These are phyloP conservation scores for Eonycteris spelaea DNA, from an alignment of 2,113 vertebrate genomes.

Conservation along the genomic window DNA sequence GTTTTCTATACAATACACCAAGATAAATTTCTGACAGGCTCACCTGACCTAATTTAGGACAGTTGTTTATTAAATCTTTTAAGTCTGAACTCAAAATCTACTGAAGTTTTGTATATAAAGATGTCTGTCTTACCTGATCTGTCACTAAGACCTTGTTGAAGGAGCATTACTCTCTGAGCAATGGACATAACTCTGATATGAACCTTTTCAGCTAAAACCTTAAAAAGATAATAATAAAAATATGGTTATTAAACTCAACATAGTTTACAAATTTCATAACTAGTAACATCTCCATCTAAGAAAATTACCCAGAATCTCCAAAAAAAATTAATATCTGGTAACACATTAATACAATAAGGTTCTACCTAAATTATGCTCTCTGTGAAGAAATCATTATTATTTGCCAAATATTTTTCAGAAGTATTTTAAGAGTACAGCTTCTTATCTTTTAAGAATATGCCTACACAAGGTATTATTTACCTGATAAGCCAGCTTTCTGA, in stretches of 20 bases:
- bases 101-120: neutral
- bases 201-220: slow-evolving; percentile 96
- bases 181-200: slow-evolving; percentile 93
- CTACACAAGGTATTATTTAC: slow-evolving; percentile 72
- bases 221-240: slow-evolving; percentile 55
- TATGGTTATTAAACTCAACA: slow-evolving; percentile 4
- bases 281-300: neutral
- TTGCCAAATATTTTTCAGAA: slow-evolving; percentile 33
- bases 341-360: neutral
- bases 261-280: neutral
- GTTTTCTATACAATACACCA: neutral
- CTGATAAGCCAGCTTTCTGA: slow-evolving; percentile 94
- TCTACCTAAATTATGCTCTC: neutral
- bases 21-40: neutral
- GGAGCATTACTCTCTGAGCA: slow-evolving; percentile 93
- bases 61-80: neutral
- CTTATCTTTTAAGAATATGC: neutral
- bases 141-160: slow-evolving; percentile 94
- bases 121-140: slow-evolving; percentile 87
- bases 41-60: neutral
- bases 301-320: slow-evolving; percentile 13
- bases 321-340: neutral
- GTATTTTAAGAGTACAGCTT: slow-evolving; percentile 11
- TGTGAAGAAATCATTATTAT: neutral
- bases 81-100: slow-evolving; percentile 26